These are phyloP conservation scores for Pentalonia nigronervosa DNA, from an alignment of 1,140 invertebrate genomes.

Conservation along the genomic window DNA sequence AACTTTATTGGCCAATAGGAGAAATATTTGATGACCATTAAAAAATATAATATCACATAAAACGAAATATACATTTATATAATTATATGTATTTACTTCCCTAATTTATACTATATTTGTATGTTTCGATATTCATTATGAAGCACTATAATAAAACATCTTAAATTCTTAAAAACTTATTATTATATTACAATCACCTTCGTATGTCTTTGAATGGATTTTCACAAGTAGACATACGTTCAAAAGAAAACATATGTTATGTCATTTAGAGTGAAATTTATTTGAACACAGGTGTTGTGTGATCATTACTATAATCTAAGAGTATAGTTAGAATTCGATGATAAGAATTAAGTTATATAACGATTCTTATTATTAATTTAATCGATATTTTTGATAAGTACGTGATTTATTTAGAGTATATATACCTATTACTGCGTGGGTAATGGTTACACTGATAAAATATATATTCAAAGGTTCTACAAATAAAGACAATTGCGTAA, in stretches of 20 bases:
- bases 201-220: not conserved
- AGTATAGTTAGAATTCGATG: not conserved
- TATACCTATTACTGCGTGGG: no score
- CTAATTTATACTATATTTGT: no score
- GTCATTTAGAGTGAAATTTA: not conserved
- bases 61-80: not conserved
- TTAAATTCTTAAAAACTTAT: not conserved
- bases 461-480: not conserved
- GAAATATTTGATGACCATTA: not conserved
- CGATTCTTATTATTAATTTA: not conserved
- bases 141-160: not conserved
- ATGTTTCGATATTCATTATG: not conserved
- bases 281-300: not conserved
- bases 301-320: not conserved
- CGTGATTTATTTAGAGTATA: not conserved
- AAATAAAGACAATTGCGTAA: not conserved
- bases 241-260: not conserved
- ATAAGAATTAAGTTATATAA: not conserved
- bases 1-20: not conserved
- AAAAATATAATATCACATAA: not conserved
- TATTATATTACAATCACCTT: not conserved
- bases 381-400: constrained; percentile 19
- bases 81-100: no score
- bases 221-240: not conserved
- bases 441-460: not conserved